Percentiles rank a stretch among this genome's conserved stretches.
Conservation (phyloP, 2,888 invertebrate genomes). For the Cantharis nigra region DNA sequence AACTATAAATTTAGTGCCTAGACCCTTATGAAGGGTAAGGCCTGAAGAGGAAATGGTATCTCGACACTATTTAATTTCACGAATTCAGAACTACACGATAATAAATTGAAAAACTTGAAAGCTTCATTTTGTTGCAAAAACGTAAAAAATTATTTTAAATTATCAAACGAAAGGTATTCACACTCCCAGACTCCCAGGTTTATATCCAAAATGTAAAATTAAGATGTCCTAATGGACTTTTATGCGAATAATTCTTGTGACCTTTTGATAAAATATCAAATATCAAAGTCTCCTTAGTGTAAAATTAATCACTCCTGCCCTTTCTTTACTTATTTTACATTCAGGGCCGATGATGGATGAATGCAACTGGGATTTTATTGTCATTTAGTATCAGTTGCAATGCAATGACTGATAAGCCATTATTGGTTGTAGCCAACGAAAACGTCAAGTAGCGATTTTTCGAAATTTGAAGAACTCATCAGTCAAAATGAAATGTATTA, state of each 20-base stretch:
- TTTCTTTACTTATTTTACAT: not conserved
- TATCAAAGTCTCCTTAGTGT: not conserved
- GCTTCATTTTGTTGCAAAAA: too few relatives aligned
- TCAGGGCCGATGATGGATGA: not conserved
- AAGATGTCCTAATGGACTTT: too few relatives aligned
- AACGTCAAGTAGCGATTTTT: not conserved
- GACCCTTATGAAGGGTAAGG: not conserved
- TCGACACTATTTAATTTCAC: not conserved
- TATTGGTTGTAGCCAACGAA: not conserved
- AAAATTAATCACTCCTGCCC: not conserved
- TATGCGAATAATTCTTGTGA: not conserved
- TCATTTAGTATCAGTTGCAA: not conserved
- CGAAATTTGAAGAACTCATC: not conserved
- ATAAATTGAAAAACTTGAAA: not conserved
- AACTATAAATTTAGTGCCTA: not conserved
- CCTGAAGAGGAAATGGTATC: not conserved
- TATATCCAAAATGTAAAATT: too few relatives aligned
- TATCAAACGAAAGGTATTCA: too few relatives aligned
- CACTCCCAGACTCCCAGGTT: too few relatives aligned
- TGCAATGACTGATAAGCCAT: not conserved
- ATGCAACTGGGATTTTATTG: not conserved
- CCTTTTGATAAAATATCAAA: not conserved
- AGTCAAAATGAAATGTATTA: conserved; percentile 15
- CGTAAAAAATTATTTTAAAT: too few relatives aligned
- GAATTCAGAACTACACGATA: not conserved